phyloP scores from a whole-genome alignment of 2,888 invertebrate genomes.

The Phortica magna region DNA sequence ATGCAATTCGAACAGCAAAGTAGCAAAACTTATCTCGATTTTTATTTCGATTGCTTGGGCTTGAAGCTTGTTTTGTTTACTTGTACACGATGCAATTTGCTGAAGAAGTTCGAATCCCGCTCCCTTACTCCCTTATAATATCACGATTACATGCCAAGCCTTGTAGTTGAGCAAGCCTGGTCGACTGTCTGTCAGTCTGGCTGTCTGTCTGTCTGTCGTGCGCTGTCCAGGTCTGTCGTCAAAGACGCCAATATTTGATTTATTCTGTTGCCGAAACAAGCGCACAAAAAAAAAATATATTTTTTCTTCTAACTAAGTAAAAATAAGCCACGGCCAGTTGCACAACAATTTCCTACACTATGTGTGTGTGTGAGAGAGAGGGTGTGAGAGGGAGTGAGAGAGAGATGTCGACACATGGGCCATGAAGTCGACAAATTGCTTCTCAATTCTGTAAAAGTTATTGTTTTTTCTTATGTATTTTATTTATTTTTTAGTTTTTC shows the following conservation, averaged over 20 bases:
- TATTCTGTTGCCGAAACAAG: conserved; percentile 17
- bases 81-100: conserved; percentile 21
- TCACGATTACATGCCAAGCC: neutral
- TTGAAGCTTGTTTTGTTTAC: neutral
- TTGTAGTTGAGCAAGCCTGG: too few relatives aligned
- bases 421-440: conserved; percentile 31
- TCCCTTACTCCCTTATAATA: neutral
- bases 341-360: conserved; percentile 16
- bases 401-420: neutral
- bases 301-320: conserved; percentile 24
- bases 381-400: too few relatives aligned
- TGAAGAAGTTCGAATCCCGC: neutral
- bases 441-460: conserved; percentile 22
- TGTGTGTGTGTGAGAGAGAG: too few relatives aligned
- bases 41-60: conserved; percentile 22
- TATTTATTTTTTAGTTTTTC: conserved; percentile 19
- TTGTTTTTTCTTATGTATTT: conserved; percentile 5
- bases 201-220: neutral
- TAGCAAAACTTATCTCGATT: conserved; percentile 17
- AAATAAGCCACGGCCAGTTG: conserved; percentile 32
- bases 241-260: conserved; percentile 29
- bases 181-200: neutral
- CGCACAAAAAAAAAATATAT: neutral
- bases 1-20: neutral
- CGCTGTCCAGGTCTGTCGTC: neutral